phyloP scores from a whole-genome alignment of 1,140 invertebrate genomes.

The Prorops nasuta region DNA sequence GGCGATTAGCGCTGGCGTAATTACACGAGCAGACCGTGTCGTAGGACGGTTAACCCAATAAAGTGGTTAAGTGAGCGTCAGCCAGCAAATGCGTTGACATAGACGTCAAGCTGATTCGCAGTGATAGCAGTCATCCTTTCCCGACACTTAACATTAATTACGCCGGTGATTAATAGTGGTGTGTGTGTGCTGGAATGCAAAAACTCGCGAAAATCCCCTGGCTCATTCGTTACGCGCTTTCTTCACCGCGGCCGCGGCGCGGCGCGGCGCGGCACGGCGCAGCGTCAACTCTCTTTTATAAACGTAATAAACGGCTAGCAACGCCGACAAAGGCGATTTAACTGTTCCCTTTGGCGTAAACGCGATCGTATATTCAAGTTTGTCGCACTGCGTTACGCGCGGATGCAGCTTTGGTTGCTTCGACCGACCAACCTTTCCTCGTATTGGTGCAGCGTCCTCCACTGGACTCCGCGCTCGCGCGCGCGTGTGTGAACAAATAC shows the following conservation, averaged over 20 bases:
- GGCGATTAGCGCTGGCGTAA: constrained; percentile 26
- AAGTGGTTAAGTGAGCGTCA: constrained; percentile 15
- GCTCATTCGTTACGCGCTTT: no score
- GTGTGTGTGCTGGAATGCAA: no score
- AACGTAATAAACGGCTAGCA: no score
- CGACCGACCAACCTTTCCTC: no score
- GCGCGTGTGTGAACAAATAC: constrained; percentile 13
- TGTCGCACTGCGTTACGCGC: constrained; percentile 32
- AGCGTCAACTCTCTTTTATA: no score
- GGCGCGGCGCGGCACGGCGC: no score
- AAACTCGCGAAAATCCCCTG: no score
- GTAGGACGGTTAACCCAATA: constrained; percentile 26
- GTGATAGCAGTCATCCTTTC: neutral
- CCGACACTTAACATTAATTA: neutral
- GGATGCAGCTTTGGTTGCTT: constrained; percentile 18
- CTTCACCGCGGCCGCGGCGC: no score
- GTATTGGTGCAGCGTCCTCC: neutral
- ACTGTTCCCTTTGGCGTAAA: neutral
- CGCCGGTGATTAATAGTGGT: no score
- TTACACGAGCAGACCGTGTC: constrained; percentile 17
- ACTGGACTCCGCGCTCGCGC: neutral
- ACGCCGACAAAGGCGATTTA: constrained; percentile 23
- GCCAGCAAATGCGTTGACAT: neutral
- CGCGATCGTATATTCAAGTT: constrained; percentile 34
- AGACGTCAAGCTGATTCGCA: constrained; percentile 8